A percentile compares a stretch with the other conserved stretches of the same genome.
Evolutionary conservation across 2,888 invertebrate genomes (phyloP).

Genomic region (Diogma glabrata): DNA sequence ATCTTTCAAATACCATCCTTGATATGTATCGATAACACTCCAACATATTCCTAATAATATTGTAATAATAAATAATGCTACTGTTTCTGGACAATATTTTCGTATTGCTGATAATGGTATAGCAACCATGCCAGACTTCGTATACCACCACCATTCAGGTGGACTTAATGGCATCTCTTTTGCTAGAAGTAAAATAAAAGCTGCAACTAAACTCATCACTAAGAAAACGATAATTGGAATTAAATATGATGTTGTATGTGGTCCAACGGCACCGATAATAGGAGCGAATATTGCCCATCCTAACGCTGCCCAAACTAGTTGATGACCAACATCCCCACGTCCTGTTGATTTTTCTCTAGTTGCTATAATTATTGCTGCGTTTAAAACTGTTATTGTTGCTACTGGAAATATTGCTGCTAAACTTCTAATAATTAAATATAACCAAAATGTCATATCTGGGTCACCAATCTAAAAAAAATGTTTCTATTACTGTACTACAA

Average conservation of each 20-base stretch:
- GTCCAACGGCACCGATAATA: background rate
- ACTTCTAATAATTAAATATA: conserved; percentile 54
- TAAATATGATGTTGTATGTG: conserved; percentile 22
- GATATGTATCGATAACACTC: conserved; percentile 67
- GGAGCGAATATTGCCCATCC: conserved; percentile 34
- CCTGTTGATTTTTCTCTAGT: conserved; percentile 70
- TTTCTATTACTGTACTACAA: background rate
- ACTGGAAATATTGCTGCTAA: conserved; percentile 67
- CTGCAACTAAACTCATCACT: conserved; percentile 44
- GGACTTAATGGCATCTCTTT: conserved; percentile 67
- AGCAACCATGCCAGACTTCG: conserved; percentile 61
- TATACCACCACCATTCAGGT: conserved; percentile 84
- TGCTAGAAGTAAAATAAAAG: conserved; percentile 39
- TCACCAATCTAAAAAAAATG: conserved; percentile 39
- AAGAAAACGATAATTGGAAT: conserved; percentile 26
- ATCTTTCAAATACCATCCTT: conserved; percentile 43
- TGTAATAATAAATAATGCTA: conserved; percentile 55
- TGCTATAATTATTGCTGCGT: conserved; percentile 69
- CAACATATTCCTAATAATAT: conserved; percentile 63
- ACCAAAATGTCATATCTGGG: conserved; percentile 55
- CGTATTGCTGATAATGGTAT: conserved; percentile 69
- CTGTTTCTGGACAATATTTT: conserved; percentile 62
- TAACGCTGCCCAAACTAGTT: conserved; percentile 62
- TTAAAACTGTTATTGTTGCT: conserved; percentile 55
- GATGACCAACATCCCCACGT: conserved; percentile 66